Evolutionary conservation across 2,888 invertebrate genomes (phyloP).

Genomic region (Drosophila mettleri): DNA sequence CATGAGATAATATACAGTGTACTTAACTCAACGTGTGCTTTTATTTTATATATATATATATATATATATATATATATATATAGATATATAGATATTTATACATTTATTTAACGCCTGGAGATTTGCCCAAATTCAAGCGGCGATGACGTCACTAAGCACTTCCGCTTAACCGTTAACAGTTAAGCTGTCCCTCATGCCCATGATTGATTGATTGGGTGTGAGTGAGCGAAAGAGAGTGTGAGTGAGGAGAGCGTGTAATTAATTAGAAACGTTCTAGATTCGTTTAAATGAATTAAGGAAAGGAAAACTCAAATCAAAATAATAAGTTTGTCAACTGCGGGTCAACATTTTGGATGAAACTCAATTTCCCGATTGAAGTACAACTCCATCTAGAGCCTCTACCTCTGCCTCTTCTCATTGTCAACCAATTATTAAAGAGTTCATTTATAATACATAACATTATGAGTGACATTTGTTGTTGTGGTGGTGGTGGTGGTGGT

Average conservation of each 20-base stretch:
- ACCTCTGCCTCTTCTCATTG: slow-evolving; percentile 28
- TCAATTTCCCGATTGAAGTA: slow-evolving; percentile 5
- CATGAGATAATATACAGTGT: slow-evolving; percentile 59
- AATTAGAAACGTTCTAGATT: slow-evolving; percentile 42
- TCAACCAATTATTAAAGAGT: slow-evolving; percentile 56
- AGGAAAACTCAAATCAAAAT: slow-evolving; percentile 56
- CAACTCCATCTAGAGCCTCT: neutral
- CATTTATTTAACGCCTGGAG: slow-evolving; percentile 23
- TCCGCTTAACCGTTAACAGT: slow-evolving; percentile 30
- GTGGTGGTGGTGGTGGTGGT: slow-evolving; percentile 30
- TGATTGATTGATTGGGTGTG: slow-evolving; percentile 25
- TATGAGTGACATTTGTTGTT: neutral
- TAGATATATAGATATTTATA: neutral
- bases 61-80: neutral
- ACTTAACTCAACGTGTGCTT: slow-evolving; percentile 13
- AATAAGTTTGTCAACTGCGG: slow-evolving; percentile 57
- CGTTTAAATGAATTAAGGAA: slow-evolving; percentile 61
- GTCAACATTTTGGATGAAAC: slow-evolving; percentile 30
- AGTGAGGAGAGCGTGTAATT: slow-evolving; percentile 40
- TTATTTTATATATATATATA: slow-evolving; percentile 21
- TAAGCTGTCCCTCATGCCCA: slow-evolving; percentile 26
- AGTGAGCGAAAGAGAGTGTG: slow-evolving; percentile 11
- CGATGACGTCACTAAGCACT: slow-evolving; percentile 49
- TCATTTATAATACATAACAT: slow-evolving; percentile 35
- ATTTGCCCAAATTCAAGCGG: slow-evolving; percentile 28